Evolutionary conservation across 2,113 vertebrate genomes (phyloP).

Genomic region (Typhlomys cinereus): DNA sequence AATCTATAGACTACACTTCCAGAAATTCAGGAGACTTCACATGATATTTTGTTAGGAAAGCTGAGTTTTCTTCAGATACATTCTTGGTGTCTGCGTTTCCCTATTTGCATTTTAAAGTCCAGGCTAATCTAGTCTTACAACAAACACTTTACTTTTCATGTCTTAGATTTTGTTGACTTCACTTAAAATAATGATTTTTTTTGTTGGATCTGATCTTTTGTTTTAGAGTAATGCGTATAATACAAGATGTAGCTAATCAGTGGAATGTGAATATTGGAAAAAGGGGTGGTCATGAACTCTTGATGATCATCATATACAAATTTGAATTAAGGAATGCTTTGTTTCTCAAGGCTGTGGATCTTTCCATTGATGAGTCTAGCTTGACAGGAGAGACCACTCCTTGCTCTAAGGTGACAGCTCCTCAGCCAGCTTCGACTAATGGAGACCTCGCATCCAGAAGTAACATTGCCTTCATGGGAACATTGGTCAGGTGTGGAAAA

Average conservation of each 20-base stretch:
- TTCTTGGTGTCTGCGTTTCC: neutral
- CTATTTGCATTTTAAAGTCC: slow-evolving; percentile 29
- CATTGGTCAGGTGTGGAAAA: slow-evolving; percentile 96
- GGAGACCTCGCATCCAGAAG: slow-evolving; percentile 95
- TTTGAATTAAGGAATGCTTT: slow-evolving; percentile 25
- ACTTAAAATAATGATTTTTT: neutral
- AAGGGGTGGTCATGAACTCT: neutral
- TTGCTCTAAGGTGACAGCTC: slow-evolving; percentile 91
- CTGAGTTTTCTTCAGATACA: neutral
- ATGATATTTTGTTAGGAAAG: neutral
- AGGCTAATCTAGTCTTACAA: neutral
- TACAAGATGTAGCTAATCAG: neutral
- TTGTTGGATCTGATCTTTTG: neutral
- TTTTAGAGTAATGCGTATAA: neutral
- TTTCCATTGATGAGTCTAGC: slow-evolving; percentile 96
- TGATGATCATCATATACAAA: neutral
- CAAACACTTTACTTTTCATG: neutral
- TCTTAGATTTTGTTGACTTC: slow-evolving; percentile 19
- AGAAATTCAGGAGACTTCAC: slow-evolving; percentile 35
- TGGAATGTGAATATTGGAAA: neutral
- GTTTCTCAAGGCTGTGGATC: slow-evolving; percentile 89
- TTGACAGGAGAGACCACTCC: slow-evolving; percentile 96
- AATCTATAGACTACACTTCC: neutral
- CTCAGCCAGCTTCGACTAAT: slow-evolving; percentile 88
- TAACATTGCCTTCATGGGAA: slow-evolving; percentile 99